phyloP scores from a whole-genome alignment of 1,140 invertebrate genomes.

The Orchestia grillus region DNA sequence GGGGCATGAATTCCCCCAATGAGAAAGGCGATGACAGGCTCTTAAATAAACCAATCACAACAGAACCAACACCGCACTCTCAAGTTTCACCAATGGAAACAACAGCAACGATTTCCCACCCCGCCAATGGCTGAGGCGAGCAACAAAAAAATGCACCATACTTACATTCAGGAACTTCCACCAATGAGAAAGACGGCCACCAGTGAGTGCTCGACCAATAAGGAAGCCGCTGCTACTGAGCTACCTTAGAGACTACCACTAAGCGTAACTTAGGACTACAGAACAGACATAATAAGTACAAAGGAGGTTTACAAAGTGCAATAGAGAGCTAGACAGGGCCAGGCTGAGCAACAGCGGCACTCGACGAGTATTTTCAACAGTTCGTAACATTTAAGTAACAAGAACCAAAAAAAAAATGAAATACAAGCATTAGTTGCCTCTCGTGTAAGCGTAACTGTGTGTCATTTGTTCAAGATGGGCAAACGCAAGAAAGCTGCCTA shows the following conservation, averaged over 20 bases:
- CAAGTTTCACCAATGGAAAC: not conserved
- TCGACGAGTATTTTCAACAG: not conserved
- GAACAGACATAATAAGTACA: not conserved
- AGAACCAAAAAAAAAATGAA: not conserved
- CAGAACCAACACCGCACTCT: not conserved
- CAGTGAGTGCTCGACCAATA: not conserved
- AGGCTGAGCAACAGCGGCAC: not conserved
- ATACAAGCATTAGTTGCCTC: no score
- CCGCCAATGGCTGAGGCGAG: not conserved
- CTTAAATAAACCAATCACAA: not conserved
- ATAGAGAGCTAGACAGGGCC: not conserved
- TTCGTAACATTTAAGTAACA: not conserved
- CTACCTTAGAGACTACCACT: not conserved
- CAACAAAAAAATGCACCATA: not conserved
- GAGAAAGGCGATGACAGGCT: not conserved
- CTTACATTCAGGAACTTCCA: not conserved
- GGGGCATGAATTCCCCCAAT: not conserved
- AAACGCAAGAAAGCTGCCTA: no score
- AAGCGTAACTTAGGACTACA: not conserved
- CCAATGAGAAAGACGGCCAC: not conserved
- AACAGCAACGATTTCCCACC: not conserved
- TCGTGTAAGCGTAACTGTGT: no score
- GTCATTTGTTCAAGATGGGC: no score
- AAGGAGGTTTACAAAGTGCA: not conserved
- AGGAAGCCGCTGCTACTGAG: not conserved